Base-by-base conservation (phyloP, 2,888 invertebrate genomes). In the Stenoptilia bipunctidactyla region DNA sequence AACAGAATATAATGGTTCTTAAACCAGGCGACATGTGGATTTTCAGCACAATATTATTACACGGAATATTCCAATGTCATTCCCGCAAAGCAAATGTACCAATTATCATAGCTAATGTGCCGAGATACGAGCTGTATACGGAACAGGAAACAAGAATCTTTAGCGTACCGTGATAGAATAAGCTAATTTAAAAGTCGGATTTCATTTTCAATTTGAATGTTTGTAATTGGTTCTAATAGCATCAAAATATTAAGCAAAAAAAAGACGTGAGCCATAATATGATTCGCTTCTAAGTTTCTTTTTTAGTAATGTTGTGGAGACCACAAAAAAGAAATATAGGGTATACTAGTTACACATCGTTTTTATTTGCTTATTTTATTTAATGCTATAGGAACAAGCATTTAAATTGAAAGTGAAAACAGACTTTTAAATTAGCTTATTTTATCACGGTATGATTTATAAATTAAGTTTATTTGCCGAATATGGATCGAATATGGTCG, bases 91-190 rank as follows among this genome's bases (percentile, higher is more conserved):
- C 73, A 73, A 77, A 79, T 75, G 75, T 74, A 63, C 73, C 74
- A 77, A 75, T 79, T 79, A 76, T 79, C 77, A 75, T 79, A 79
- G 64, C 68, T 76, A 77, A 79, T 75, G 76, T 62, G 56, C 59
- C 66, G 66, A 64, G 61, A 20, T 20, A 61, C 66, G 63, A 61
- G 59, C 58, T 44, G 44, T 50, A 51, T 53, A 49, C 47, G 50
- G 47, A 45, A 47, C 40, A 42, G 39, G 30, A 20, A 36, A 40
- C 37, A 37, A 40, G 43, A 41, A 41, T 44, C 45, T 41, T 45
- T 43, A 44, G 42, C 41, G 40, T 44, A 45, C 25, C 25, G 25
- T 12, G n/a, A 2, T 30, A 4, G 30, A 12, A n/a, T 5, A 30
- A n/a, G 30, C 30, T 30, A n/a, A 30, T 30, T 30, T 10, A 12